Evolutionary conservation across 1,140 invertebrate genomes (phyloP), one percentile per base, ranked within the genome.

Genomic region (Papilio polyxenes): DNA sequence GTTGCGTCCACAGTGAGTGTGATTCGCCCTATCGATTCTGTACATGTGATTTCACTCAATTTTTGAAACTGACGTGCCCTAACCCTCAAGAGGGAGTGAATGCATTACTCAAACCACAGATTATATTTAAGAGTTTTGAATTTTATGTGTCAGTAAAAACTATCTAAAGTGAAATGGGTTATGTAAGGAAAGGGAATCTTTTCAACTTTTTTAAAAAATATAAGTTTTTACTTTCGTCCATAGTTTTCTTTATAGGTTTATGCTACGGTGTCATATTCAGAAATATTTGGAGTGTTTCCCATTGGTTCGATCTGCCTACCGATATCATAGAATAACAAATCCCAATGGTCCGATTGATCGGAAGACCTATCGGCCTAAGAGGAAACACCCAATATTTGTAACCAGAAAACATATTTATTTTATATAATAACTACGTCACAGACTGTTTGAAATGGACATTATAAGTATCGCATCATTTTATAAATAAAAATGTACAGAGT

Each of bases 21-120:
- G 74, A 83, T 84, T 85, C 76, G 90, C 86, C 91, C 91, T 91
- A 92, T 93, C 92, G 91, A 93, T 93, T 87, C 86, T 91, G 84
- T 90, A 93, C 91, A 93, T 92, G 93, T 90, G 90, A 94, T 93
- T 94, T 93, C 93, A 93, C 92, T 93, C 92, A 92, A 94, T 93
- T 93, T 93, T 93, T 93, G 90, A 93, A 93, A 92, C 89, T 93
- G 91, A 93, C 92, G 88, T 89, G 85, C 93, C 93, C 91, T 90
- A 86, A 85, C 85, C 87, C 86, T 84, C 82, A 53, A 48, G 74
- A 86, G 90, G 89, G 90, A 86, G 86, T 85, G 87, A 87, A 85
- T 82, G 84, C 88, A 93, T 92, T 88, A 92, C 85, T 89, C 89
- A 90, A 86, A 89, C 82, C 84, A 87, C 87, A 91, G 88, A 89